Percentiles rank a stretch among this genome's conserved stretches.
Conservation (phyloP, 1,140 invertebrate species). For the Fopius arisanus region DNA sequence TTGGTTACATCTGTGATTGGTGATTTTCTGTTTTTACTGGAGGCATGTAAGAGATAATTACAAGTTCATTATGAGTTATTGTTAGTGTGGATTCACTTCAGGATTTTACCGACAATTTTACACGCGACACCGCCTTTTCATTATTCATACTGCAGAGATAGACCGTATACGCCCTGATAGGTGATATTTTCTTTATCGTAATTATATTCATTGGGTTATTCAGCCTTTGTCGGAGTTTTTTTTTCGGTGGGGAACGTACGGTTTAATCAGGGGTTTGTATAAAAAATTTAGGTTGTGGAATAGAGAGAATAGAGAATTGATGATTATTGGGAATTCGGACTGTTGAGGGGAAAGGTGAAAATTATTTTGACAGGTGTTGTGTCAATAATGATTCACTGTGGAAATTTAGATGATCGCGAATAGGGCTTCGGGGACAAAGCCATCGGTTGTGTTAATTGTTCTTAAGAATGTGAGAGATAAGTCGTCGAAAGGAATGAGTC, state of each 20-base stretch:
- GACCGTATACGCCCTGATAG: constrained; percentile 23
- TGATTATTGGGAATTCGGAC: not conserved
- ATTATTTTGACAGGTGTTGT: not conserved
- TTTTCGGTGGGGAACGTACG: not conserved
- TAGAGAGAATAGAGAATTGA: not conserved
- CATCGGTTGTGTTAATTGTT: too few species aligned
- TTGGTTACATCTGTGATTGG: too few species aligned
- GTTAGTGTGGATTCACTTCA: too few species aligned
- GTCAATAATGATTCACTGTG: not conserved
- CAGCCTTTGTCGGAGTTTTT: not conserved
- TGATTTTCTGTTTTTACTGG: too few species aligned
- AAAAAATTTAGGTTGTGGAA: not conserved
- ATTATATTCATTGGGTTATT: not conserved
- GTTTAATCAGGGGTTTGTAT: not conserved
- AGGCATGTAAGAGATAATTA: too few species aligned
- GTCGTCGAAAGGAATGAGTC: too few species aligned
- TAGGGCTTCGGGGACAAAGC: not conserved
- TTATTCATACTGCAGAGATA: constrained; percentile 23
- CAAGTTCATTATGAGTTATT: too few species aligned
- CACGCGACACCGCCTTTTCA: constrained; percentile 36
- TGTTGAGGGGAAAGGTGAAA: not conserved
- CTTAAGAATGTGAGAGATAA: too few species aligned
- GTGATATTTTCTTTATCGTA: constrained; percentile 3
- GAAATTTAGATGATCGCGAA: not conserved
- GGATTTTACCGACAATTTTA: not conserved